Percentiles rank a stretch among this genome's conserved stretches.
phyloP scores from a whole-genome alignment of 2,113 vertebrate genomes.

The Todiramphus saurophagus region DNA sequence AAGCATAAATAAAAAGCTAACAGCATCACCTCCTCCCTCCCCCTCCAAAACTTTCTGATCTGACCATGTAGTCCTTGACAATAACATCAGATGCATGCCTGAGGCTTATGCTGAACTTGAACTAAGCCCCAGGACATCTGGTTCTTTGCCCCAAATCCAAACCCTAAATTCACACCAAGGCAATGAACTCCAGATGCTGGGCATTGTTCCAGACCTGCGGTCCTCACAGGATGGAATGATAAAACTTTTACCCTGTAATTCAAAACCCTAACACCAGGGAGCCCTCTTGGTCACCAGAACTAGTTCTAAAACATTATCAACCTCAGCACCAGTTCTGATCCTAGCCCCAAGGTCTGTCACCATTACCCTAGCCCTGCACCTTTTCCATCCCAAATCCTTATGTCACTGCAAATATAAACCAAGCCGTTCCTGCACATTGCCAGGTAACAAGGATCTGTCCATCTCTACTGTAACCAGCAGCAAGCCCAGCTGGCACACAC shows the following conservation, averaged over 20 bases:
- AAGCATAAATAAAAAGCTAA: neutral
- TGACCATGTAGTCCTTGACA: neutral
- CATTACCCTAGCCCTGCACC: neutral
- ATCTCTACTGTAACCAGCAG: neutral
- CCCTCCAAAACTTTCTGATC: neutral
- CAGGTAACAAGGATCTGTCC: fast-evolving
- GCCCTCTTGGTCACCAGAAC: neutral
- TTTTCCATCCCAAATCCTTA: neutral
- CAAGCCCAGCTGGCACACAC: neutral
- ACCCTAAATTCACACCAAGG: neutral
- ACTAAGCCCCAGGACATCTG: neutral
- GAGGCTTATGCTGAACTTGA: neutral
- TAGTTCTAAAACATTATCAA: neutral
- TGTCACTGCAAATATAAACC: neutral
- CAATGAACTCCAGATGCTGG: neutral
- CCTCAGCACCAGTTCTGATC: neutral
- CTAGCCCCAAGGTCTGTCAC: neutral
- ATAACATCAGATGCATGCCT: no score
- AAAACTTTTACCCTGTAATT: neutral
- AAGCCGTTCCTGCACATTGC: neutral
- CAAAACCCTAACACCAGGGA: neutral
- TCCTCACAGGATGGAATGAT: neutral
- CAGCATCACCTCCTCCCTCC: neutral
- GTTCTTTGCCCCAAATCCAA: neutral
- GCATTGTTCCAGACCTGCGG: neutral